Evolutionary conservation across 2,888 invertebrate species (phyloP).

Genomic region (Plebejus argus): DNA sequence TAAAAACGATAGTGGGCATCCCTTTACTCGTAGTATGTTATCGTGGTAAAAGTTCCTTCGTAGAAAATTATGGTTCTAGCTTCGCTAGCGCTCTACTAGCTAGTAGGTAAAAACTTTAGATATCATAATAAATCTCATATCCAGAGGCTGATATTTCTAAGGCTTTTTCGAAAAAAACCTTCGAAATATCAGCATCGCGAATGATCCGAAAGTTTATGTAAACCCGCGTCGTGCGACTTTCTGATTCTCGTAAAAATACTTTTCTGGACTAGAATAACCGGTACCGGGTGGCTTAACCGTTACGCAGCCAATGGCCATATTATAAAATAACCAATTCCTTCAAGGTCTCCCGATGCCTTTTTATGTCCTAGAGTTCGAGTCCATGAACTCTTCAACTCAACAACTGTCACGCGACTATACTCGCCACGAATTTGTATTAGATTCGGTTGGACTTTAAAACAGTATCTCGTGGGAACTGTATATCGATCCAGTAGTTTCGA

Average conservation of each 20-base stretch:
- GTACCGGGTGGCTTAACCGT: slow-evolving; percentile 25
- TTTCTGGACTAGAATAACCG: slow-evolving; percentile 30
- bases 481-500: too few relatives aligned
- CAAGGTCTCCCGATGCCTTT: background rate
- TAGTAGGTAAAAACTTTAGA: too few relatives aligned
- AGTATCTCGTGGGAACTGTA: too few relatives aligned
- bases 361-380: background rate
- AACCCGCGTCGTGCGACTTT: background rate
- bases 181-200: background rate
- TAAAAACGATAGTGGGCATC: too few relatives aligned
- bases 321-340: slow-evolving; percentile 23
- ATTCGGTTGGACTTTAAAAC: background rate
- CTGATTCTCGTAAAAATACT: slow-evolving; percentile 15
- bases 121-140: background rate
- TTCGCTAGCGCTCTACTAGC: too few relatives aligned
- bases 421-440: background rate
- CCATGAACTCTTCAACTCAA: slow-evolving; percentile 7
- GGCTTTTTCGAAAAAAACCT: background rate
- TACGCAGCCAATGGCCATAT: slow-evolving; percentile 15
- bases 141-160: background rate
- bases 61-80: too few relatives aligned
- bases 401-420: background rate
- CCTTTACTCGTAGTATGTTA: too few relatives aligned
- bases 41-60: too few relatives aligned
- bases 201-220: background rate